These are phyloP conservation scores for Chrosomus eos DNA, from an alignment of 2,797 vertebrate species.

Conservation along the genomic window DNA sequence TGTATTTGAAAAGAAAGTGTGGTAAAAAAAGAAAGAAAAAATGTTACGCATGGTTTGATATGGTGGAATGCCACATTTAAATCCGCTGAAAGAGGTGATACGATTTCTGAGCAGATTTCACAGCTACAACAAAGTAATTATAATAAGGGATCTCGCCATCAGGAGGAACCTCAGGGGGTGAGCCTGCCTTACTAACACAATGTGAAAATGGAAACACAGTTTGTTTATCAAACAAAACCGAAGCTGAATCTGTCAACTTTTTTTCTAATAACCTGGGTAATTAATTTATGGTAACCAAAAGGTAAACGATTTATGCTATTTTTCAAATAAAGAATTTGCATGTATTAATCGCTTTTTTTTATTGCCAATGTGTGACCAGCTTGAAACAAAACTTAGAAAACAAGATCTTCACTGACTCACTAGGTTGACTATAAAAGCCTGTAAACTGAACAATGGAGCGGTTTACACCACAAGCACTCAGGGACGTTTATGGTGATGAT, in stretches of 20 bases:
- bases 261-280: not conserved
- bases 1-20: not conserved
- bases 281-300: no score
- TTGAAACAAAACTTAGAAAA: no score
- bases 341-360: no score
- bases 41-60: conserved; percentile 33
- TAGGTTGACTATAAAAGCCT: no score
- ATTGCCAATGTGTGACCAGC: no score
- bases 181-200: conserved; percentile 26
- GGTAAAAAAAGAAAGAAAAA: not conserved
- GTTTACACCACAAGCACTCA: no score
- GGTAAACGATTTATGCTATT: no score
- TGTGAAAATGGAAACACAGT: conserved; percentile 40
- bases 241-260: not conserved
- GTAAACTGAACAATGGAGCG: no score
- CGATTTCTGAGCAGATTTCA: conserved; percentile 51
- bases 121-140: conserved; percentile 63
- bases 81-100: conserved; percentile 42
- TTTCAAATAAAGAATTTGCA: no score
- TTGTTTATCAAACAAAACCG: conserved; percentile 32
- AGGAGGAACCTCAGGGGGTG: conserved; percentile 26
- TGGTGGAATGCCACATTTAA: conserved; percentile 31
- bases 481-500: no score
- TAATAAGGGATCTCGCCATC: conserved; percentile 51
- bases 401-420: no score